Evolutionary conservation across 2,888 invertebrate species (phyloP).

Genomic region (Dynastes tityus): DNA sequence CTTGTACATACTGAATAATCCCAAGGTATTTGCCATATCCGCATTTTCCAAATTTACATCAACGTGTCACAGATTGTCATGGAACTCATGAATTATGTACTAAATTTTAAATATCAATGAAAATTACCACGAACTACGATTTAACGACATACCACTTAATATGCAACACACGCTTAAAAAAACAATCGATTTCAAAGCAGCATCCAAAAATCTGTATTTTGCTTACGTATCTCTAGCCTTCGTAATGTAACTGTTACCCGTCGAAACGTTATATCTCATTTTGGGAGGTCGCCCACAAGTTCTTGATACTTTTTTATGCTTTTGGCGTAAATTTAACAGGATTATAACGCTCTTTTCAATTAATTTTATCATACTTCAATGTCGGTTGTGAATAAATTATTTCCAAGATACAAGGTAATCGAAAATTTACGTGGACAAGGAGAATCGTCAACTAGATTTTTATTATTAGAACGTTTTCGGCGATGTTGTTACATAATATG

Average conservation of each 20-base stretch:
- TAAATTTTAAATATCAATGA: conserved; percentile 30
- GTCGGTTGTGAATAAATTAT: conserved; percentile 9
- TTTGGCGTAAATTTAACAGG: conserved; percentile 1
- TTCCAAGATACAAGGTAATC: conserved; percentile 1
- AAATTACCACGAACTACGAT: not conserved
- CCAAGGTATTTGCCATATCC: conserved; percentile 17
- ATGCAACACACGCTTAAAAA: not conserved
- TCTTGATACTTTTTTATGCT: not conserved
- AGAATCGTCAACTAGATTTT: not conserved
- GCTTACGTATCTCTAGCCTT: conserved; percentile 2
- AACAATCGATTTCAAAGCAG: not conserved
- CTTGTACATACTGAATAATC: not conserved
- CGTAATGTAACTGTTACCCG: conserved; percentile 1
- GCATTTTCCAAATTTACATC: conserved; percentile 14
- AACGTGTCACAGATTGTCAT: not conserved
- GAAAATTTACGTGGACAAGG: not conserved
- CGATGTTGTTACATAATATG: not conserved
- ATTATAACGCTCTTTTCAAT: not conserved
- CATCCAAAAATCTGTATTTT: not conserved
- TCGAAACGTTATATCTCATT: not conserved
- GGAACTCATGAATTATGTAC: conserved; percentile 24
- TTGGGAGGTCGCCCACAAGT: not conserved
- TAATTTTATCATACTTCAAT: conserved; percentile 19
- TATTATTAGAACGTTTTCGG: not conserved
- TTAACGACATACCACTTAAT: not conserved